These are phyloP conservation scores for Pelecanoides urinatrix DNA, from an alignment of 2,113 vertebrate genomes.

Conservation along the genomic window DNA sequence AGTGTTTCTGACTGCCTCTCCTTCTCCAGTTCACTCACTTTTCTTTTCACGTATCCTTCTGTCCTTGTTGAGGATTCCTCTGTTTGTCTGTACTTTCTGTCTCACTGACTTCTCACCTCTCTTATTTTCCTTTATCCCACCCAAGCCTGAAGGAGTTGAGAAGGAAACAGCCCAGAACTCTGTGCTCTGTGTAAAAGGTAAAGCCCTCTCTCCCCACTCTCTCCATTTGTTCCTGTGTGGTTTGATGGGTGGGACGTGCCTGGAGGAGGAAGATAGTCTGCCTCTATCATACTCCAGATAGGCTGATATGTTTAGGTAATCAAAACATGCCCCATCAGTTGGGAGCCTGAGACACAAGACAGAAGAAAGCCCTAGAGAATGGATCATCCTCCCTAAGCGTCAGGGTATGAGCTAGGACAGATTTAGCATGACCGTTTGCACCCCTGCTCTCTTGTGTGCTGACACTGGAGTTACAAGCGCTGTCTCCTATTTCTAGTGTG, in stretches of 20 bases:
- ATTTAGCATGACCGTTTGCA: neutral
- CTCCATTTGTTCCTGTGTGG: neutral
- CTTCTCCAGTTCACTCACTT: neutral
- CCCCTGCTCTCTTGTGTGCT: neutral
- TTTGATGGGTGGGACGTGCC: neutral
- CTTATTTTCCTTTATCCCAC: neutral
- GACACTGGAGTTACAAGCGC: neutral
- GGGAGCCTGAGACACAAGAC: neutral
- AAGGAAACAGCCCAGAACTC: slow-evolving; percentile 65
- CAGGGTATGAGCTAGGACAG: neutral
- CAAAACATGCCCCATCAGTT: neutral
- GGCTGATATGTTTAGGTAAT: neutral
- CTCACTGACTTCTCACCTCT: neutral
- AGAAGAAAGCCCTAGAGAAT: neutral
- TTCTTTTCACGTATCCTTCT: neutral
- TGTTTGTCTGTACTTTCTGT: neutral
- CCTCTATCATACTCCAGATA: neutral
- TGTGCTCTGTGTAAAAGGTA: slow-evolving; percentile 71
- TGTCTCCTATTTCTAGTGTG: neutral
- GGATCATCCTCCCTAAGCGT: neutral
- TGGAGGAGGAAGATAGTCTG: neutral
- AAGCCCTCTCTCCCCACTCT: neutral
- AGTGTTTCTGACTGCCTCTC: neutral
- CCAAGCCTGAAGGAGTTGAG: slow-evolving; percentile 74
- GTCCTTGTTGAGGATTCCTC: neutral